Conservation (phyloP, 2,113 vertebrate genomes). For the Xiphophorus maculatus region DNA sequence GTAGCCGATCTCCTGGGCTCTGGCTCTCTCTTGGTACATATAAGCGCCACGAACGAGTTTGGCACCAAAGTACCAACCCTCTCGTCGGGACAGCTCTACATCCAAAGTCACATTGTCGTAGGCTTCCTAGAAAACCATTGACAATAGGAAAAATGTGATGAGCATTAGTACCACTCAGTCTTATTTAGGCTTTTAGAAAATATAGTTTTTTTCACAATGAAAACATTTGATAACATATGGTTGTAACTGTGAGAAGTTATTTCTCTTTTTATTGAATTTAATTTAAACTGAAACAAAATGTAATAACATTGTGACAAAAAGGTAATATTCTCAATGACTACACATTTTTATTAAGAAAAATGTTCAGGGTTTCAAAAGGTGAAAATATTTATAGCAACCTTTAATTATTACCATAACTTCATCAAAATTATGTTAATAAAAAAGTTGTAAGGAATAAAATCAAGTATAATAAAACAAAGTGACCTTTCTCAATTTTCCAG, state of each 20-base stretch:
- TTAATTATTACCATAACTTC: neutral
- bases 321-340: no score
- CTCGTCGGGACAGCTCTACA: slow-evolving; percentile 86
- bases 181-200: no score
- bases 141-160: no score
- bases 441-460: neutral
- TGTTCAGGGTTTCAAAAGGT: no score
- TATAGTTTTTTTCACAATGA: no score
- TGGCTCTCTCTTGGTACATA: slow-evolving; percentile 91
- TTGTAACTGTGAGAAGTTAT: no score
- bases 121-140: slow-evolving; percentile 81
- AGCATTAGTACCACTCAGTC: no score
- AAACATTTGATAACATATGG: no score
- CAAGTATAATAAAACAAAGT: neutral
- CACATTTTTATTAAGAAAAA: no score
- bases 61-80: slow-evolving; percentile 91
- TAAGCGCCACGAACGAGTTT: slow-evolving; percentile 95
- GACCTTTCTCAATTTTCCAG: neutral
- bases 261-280: no score
- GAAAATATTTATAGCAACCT: neutral
- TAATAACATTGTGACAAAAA: no score
- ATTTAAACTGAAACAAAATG: no score
- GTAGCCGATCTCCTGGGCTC: slow-evolving; percentile 86
- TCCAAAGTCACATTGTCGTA: slow-evolving; percentile 88
- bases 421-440: neutral